Percentiles rank a stretch among this genome's conserved stretches.
Conservation (phyloP, 2,797 vertebrate species). For the Pseudochirops cupreus region DNA sequence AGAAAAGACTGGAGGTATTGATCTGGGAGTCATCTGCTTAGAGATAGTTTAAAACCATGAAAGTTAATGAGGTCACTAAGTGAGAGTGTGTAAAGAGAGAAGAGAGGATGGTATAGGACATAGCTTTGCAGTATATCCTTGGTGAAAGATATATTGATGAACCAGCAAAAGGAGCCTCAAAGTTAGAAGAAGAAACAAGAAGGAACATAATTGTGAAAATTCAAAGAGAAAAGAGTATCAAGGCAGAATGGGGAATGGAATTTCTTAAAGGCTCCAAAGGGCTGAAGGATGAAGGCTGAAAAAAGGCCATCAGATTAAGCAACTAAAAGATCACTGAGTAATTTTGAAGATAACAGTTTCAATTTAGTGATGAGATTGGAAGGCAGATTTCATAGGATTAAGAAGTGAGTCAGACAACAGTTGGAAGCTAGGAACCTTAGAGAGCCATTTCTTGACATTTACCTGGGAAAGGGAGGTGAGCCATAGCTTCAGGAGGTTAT, state of each 20-base stretch:
- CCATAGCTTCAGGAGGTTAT: not conserved
- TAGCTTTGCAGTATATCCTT: not conserved
- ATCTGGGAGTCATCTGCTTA: too few relatives aligned
- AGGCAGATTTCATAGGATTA: not conserved
- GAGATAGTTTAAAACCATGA: not conserved
- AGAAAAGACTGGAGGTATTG: not conserved
- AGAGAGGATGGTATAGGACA: not conserved
- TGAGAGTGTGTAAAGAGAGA: not conserved
- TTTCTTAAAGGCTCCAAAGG: not conserved
- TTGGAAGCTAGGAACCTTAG: not conserved
- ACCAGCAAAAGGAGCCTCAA: not conserved
- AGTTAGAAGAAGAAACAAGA: not conserved
- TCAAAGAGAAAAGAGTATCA: not conserved
- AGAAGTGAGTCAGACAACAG: not conserved
- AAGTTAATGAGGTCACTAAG: not conserved
- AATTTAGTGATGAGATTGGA: not conserved
- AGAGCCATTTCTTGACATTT: not conserved
- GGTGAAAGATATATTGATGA: not conserved
- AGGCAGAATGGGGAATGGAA: not conserved
- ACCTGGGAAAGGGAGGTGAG: not conserved
- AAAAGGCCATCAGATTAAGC: not conserved
- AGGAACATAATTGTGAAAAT: not conserved
- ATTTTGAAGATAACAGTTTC: not conserved
- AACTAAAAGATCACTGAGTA: not conserved
- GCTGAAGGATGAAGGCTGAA: not conserved